These are phyloP conservation scores for Xestia c-nigrum DNA, from an alignment of 2,888 invertebrate genomes.

Conservation along the genomic window DNA sequence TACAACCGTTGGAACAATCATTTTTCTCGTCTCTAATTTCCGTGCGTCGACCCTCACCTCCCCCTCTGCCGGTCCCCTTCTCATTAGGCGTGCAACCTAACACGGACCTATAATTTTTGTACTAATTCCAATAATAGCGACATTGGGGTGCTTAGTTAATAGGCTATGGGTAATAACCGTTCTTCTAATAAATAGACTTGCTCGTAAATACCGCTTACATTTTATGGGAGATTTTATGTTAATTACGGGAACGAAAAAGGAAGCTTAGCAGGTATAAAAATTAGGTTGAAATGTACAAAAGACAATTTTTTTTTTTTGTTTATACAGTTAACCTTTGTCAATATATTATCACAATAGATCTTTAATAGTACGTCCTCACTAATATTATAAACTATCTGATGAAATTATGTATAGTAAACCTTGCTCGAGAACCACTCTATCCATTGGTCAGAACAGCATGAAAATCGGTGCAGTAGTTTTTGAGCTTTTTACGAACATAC, in stretches of 20 bases:
- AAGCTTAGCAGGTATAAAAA: not conserved
- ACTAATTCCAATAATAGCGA: constrained; percentile 55
- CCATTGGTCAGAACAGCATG: no score
- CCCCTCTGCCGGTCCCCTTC: constrained; percentile 43
- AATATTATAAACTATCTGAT: no score
- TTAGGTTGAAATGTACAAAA: not conserved
- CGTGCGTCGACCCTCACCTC: not conserved
- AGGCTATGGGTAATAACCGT: constrained; percentile 47
- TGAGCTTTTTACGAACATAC: no score
- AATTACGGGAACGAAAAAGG: not conserved
- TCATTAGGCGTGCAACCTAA: constrained; percentile 57
- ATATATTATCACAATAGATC: no score
- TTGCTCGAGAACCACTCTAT: no score
- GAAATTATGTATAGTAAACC: no score
- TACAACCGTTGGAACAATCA: not conserved
- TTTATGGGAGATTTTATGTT: constrained; percentile 17
- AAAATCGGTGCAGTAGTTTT: no score
- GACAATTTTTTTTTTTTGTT: no score
- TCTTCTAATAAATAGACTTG: constrained; percentile 54
- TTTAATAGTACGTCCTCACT: no score
- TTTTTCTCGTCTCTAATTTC: constrained; percentile 24
- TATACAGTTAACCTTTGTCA: no score
- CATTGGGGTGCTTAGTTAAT: constrained; percentile 50
- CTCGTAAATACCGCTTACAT: constrained; percentile 29
- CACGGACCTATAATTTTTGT: constrained; percentile 58